Evolutionary conservation across 2,888 invertebrate genomes (phyloP), one percentile per base, ranked within the genome.

Genomic region (Epirrhoe tristata): DNA sequence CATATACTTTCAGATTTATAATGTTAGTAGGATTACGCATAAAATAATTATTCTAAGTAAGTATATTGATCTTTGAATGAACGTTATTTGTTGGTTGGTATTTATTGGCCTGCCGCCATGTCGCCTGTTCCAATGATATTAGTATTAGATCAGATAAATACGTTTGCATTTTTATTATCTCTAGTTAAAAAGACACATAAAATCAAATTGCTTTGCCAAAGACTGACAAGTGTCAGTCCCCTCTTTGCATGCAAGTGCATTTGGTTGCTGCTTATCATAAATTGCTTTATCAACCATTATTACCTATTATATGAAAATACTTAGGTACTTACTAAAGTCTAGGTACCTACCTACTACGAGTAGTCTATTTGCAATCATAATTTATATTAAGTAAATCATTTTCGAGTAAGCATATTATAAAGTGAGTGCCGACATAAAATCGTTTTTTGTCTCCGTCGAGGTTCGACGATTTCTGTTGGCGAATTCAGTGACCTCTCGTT

Each of bases 31-130:
- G n/a, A n/a, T n/a, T n/a, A n/a, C n/a, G n/a, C n/a, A n/a, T n/a
- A n/a, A n/a, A n/a, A n/a, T n/a, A n/a, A n/a, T n/a, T n/a, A n/a
- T n/a, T n/a, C n/a, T n/a, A n/a, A n/a, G n/a, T n/a, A n/a, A 24
- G 24, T 24, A 24, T 24, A 24, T 24, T 24, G 24, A 24, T 24
- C 24, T 24, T 24, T 24, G 24, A 24, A 32, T 12, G 7, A 61
- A 54, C 39, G 24, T 62, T 62, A 31, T 36, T 50, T 32, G 39
- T 34, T 55, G n/a, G n/a, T n/a, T 24, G 39, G 7, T 12, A 36
- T 53, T 16, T 31, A 52, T 56, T 66, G 59, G 66, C 66, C 32
- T 60, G 66, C 56, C 66, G 17, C 52, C 34, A 43, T 58, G 66
- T 60, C 66, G 66, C 66, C 60, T 3, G 50, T 34, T 46, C 24